Evolutionary conservation across 2,888 invertebrate species (phyloP).

Genomic region (Tetheella fluctuosa): DNA sequence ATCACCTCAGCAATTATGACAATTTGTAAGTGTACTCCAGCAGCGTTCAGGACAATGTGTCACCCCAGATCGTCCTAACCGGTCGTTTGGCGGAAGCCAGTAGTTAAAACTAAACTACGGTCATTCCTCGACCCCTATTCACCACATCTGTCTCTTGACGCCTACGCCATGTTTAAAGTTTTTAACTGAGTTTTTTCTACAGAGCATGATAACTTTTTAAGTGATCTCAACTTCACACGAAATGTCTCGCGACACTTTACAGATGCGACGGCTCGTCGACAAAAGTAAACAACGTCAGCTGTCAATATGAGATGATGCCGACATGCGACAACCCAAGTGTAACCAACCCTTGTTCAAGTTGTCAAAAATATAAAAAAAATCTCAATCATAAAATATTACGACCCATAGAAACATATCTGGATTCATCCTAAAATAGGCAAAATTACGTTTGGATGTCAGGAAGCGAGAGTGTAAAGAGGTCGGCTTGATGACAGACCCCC

Average conservation of each 20-base stretch:
- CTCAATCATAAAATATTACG: constrained; percentile 18
- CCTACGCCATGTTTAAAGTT: constrained; percentile 63
- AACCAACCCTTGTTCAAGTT: constrained; percentile 16
- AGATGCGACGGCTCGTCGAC: constrained; percentile 57
- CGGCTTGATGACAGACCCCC: constrained; percentile 73
- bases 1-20: constrained; percentile 16
- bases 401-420: constrained; percentile 41
- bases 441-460: constrained; percentile 61
- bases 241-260: constrained; percentile 38
- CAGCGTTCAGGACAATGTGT: constrained; percentile 39
- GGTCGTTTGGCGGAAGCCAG: constrained; percentile 71
- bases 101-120: constrained; percentile 79
- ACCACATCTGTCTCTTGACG: constrained; percentile 64
- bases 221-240: constrained; percentile 68
- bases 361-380: background rate
- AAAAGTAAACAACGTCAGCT: constrained; percentile 54
- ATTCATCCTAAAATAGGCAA: constrained; percentile 43
- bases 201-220: constrained; percentile 64
- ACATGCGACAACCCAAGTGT: constrained; percentile 27
- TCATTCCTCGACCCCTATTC: constrained; percentile 68
- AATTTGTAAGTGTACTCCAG: constrained; percentile 25
- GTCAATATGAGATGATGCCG: constrained; percentile 41
- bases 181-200: constrained; percentile 58
- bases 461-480: constrained; percentile 76
- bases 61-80: constrained; percentile 49